These are phyloP conservation scores for Metellina segmentata DNA, from an alignment of 2,888 invertebrate species.

Conservation along the genomic window DNA sequence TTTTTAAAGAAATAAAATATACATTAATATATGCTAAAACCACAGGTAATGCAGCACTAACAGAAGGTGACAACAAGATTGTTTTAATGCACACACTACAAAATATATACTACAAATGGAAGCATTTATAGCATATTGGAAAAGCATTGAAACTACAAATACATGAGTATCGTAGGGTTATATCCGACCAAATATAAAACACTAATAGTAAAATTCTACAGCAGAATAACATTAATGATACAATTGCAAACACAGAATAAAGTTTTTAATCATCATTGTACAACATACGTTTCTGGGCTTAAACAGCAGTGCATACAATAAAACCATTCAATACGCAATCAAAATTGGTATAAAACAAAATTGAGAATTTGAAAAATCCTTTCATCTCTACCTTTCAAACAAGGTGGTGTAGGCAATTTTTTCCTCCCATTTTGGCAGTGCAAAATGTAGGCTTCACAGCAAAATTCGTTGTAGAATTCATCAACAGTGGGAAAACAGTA, in stretches of 20 bases:
- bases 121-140: background rate
- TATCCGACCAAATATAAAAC: background rate
- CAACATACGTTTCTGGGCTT: background rate
- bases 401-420: background rate
- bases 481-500: slow-evolving; percentile 1
- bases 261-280: background rate
- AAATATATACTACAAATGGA: background rate
- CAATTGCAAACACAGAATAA: background rate
- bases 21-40: no score
- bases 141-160: background rate
- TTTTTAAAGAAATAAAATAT: no score
- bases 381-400: no score
- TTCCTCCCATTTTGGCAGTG: background rate
- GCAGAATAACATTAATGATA: background rate
- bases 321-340: background rate
- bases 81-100: background rate
- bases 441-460: background rate
- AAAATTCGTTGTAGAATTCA: slow-evolving; percentile 31
- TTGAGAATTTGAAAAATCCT: no score
- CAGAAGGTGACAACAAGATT: no score
- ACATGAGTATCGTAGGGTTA: background rate
- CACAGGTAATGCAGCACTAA: no score
- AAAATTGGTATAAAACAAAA: no score
- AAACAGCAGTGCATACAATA: background rate
- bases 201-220: background rate